Evolutionary conservation across 2,888 invertebrate species (phyloP), one percentile per base, ranked within the genome.

Genomic region (Arrhopalites spinosus): DNA sequence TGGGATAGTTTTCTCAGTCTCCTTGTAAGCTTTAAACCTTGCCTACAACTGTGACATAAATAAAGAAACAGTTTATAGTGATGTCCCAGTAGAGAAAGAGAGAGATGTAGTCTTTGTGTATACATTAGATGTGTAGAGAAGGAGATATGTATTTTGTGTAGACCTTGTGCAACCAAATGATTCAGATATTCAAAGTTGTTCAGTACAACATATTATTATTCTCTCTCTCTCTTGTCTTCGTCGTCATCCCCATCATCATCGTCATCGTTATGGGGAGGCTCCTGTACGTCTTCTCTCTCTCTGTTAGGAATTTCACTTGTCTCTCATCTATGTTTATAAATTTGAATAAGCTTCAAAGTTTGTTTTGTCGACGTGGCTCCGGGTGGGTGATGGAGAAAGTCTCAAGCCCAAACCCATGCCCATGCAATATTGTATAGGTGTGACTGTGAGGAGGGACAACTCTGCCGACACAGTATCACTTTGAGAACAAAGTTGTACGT

Each of bases 341-440:
- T 59, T 59, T 59, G 23, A 59, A 59, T 59, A 27, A 63, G 63
- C 29, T 63, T 63, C 63, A 63, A 63, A 29, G 29, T 63, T 63
- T 25, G 29, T n/a, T 63, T 63, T 63, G 63, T 30, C 27, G 63
- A 61, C 61, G 20, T 30, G 30, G 63, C 30, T 27, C 13, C 2
- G 25, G 20, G n/a, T n/a, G 13, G 61, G n/a, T 2, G 25, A 61
- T 27, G 61, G n/a, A 13, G 56, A 27, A 61, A 23, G 61, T 61
- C 13, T 8, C 5, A 11, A 15, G 61, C n/a, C 20, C n/a, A n/a
- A 53, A 5, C 15, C 53, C 15, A 15, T 53, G 15, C 53, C 5
- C n/a, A 7, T 61, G 3, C 11, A 7, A 61, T 23, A 61, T 20
- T 25, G 59, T 25, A 61, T 20, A 61, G 59, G 59, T 50, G 50